A percentile compares a stretch with the other conserved stretches of the same genome.
These are phyloP conservation scores for Cyprinodon diabolis DNA, from an alignment of 2,797 vertebrate genomes.

Conservation along the genomic window DNA sequence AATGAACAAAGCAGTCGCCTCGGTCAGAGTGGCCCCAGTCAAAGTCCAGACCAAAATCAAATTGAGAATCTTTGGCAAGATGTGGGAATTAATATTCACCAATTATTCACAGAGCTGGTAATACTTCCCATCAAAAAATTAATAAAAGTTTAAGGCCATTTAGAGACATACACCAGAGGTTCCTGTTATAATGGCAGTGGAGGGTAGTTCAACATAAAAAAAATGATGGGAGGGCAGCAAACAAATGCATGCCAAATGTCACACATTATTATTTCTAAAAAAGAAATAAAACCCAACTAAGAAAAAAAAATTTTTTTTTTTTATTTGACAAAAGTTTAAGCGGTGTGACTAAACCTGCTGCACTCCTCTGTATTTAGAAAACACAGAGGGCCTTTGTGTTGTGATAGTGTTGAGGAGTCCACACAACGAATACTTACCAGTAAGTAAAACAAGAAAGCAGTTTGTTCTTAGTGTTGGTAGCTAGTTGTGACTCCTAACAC, in stretches of 20 bases:
- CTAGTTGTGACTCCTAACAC: conserved; percentile 28
- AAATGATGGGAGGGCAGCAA: too few relatives aligned
- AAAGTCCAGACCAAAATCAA: neutral
- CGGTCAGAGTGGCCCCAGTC: neutral
- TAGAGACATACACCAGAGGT: neutral
- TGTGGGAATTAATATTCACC: neutral
- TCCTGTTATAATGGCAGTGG: too few relatives aligned
- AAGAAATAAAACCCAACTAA: too few relatives aligned
- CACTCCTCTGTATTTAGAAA: neutral
- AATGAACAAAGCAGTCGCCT: neutral
- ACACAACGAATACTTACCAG: conserved; percentile 27
- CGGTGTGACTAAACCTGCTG: neutral
- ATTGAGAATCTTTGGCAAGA: neutral
- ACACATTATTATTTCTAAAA: too few relatives aligned
- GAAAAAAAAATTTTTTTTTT: too few relatives aligned
- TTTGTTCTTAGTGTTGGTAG: conserved; percentile 27
- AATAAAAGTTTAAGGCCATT: neutral
- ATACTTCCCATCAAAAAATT: neutral
- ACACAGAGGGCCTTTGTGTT: neutral
- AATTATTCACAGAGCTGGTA: neutral
- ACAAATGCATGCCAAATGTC: too few relatives aligned
- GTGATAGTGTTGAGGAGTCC: neutral
- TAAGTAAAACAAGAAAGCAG: conserved; percentile 14
- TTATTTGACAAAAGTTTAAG: neutral
- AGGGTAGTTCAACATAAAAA: neutral